phyloP scores from a whole-genome alignment of 2,797 vertebrate species.

The Girardinus metallicus region DNA sequence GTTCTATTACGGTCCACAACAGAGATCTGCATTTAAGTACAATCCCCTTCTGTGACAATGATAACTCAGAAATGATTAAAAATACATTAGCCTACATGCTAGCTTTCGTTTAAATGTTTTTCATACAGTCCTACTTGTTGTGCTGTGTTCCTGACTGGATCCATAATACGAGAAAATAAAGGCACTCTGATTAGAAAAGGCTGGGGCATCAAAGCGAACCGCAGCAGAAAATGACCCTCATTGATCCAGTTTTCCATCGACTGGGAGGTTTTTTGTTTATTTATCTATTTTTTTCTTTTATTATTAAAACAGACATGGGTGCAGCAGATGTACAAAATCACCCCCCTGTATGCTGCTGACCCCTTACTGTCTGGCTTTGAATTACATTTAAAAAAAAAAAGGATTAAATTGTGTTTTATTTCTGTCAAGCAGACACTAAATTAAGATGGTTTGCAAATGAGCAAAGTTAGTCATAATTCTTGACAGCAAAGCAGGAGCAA shows the following conservation, averaged over 20 bases:
- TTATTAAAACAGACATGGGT: not conserved
- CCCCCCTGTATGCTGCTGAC: not conserved
- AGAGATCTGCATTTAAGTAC: not conserved
- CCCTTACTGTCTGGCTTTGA: not conserved
- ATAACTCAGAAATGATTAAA: not conserved
- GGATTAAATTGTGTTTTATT: not conserved
- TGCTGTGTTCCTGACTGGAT: not conserved
- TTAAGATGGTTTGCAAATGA: not conserved
- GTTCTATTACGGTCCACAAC: not conserved
- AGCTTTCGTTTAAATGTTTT: not conserved
- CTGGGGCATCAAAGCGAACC: not conserved
- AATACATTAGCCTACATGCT: not conserved
- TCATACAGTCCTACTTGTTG: not conserved
- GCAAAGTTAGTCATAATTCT: not conserved
- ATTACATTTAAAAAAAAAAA: not conserved
- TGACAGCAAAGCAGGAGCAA: not conserved
- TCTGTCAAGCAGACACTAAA: not conserved
- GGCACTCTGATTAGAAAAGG: not conserved
- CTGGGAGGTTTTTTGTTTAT: not conserved
- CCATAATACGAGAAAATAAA: not conserved
- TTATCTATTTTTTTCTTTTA: not conserved
- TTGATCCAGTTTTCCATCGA: conserved; percentile 9
- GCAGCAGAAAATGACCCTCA: not conserved
- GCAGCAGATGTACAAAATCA: not conserved
- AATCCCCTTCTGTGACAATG: not conserved